Evolutionary conservation across 2,113 vertebrate species (phyloP), one percentile per base, ranked within the genome.

Genomic region (Hippoglossus stenolepis): DNA sequence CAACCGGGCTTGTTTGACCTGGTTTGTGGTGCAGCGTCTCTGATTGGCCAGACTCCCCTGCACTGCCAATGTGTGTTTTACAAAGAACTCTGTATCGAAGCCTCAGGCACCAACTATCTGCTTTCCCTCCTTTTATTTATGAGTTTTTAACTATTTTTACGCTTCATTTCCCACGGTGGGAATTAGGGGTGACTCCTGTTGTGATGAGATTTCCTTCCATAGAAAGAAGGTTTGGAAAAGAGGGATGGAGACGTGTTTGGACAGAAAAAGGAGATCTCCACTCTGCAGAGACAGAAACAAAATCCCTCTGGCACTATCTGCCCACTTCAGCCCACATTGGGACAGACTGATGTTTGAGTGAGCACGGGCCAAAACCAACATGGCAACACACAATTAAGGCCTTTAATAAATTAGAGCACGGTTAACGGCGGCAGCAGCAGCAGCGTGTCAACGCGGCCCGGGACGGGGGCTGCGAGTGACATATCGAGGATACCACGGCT

Each of bases 331-430:
- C 24, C 66, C 73, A 75, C 73, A 80, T 62, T 4, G 40, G 66
- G 63, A 67, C 66, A 24, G 60, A 75, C 59, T 88, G 81, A 84
- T 85, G 87, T 91, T 84, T 87, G 82, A 89, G 79, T 85, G 76
- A 85, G 78, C 31, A n/a, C 8, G 24, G 67, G 89, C 77, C 88
- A 92, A 92, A 90, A 84, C 84, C 70, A 89, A 90, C 90, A 92
- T 66, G 82, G 86, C 73, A 80, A 89, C 83, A 78, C 61, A 70
- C 86, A 86, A 89, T 93, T 91, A 91, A 80, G 45, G 65, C 53
- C 54, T 62, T 31, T 85, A 83, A 88, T 89, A 84, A 90, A 91
- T 88, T 73, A 92, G 83, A 77, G 54, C 87, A 82, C 82, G 58
- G 79, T 85, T 83, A 86, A 72, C 77, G 59, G 70, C 26, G 26